Base-by-base conservation (phyloP, 2,113 vertebrate species). In the Vidua chalybeata region DNA sequence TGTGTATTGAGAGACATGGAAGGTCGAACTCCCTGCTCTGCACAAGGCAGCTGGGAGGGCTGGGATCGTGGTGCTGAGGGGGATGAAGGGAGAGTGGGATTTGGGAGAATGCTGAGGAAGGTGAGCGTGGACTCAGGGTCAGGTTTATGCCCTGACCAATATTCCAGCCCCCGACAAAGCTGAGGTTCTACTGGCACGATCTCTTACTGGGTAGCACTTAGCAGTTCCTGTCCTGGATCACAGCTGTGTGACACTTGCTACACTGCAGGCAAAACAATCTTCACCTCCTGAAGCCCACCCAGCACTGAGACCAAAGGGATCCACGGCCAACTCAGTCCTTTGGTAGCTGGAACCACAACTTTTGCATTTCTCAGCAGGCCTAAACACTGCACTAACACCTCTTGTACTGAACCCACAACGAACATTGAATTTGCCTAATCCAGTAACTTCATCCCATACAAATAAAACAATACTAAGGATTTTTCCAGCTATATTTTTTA, bases 361-460 rank as follows among this genome's bases (percentile, higher is more conserved):
- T 96, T 81, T 95, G 93, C 96, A 95, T 94, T 96, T 93, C 95
- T 64, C 76, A 89, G 90, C 93, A 49, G 45, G 35, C 63, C 56
- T 37, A 10, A 90, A 63, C 61, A 10, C 62, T 54, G 66, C 86
- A 67, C 90, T 95, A 96, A 97, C 90, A 49, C 61, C 56, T 64
- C 78, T 8, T 12, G 59, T 62, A 28, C 85, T 68, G 48, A 83
- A 37, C 81, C 84, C 67, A 7, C 16, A 61, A 62, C 0, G 0
- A 67, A 63, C 10, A 15, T 0, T 14, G 52, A 41, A 31, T 75
- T 64, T 90, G 28, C 56, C 87, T 92, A 72, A 94, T 45, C 45
- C 13, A 75, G 1, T 90, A 95, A 93, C 88, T 51, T 64, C 73
- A 64, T 28, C 33, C 62, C 52, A 13, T 20, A 39, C 20, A 30